Base-by-base conservation (phyloP, 1,140 invertebrate genomes). In the Aphelenchoides fujianensis region DNA sequence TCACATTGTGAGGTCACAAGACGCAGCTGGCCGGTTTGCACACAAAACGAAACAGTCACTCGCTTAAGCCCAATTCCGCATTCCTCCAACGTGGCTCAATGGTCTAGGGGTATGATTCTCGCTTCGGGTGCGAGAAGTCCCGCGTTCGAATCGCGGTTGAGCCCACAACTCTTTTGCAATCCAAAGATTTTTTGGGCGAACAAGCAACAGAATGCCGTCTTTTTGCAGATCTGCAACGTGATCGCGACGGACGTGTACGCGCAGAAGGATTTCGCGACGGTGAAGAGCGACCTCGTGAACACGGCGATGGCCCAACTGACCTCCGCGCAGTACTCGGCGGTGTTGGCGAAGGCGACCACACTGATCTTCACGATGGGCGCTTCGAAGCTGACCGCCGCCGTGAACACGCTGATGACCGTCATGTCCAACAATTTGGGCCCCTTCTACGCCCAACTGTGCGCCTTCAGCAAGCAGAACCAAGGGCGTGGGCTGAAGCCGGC, bases 41-140 rank as follows among this genome's bases (percentile, higher is more conserved):
- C n/a, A n/a, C n/a, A n/a, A n/a, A n/a, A n/a, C n/a, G n/a, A n/a
- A n/a, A n/a, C n/a, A n/a, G n/a, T n/a, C n/a, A n/a, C n/a, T n/a
- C n/a, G n/a, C n/a, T n/a, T n/a, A n/a, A n/a, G n/a, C n/a, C n/a
- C n/a, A n/a, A n/a, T n/a, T n/a, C n/a, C n/a, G n/a, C n/a, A n/a
- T n/a, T 23, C 12, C 12, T 48, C 12, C 12, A 48, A 48, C 41
- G 41, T 48, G 41, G 41, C 23, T n/a, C n/a, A n/a, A n/a, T 16
- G 23, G 41, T 48, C 41, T 23, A 23, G 41, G 76, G 85, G 85
- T 86, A 86, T 86, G 85, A 86, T 86, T 86, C 84, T 83, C 85
- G 85, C 85, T 86, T 86, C 80, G 85, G 85, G 84, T 86, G 85
- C 85, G 85, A 81, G 85, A 86, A 85, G 86, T 86, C 85, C 84